These are phyloP conservation scores for Sarotherodon lohbergeri DNA, from an alignment of 2,113 vertebrate species.

Conservation along the genomic window DNA sequence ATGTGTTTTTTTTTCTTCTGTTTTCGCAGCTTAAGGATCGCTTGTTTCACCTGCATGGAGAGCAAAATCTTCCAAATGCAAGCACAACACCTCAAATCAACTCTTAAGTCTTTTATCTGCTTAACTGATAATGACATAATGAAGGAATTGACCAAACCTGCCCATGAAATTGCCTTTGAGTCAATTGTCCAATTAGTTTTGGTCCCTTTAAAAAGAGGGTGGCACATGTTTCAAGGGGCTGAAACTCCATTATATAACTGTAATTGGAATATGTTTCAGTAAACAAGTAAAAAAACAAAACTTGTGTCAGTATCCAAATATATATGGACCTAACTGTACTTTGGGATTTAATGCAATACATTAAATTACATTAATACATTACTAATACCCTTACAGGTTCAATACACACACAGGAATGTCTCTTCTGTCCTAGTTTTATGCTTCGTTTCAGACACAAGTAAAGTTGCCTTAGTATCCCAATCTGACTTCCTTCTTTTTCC, in stretches of 20 bases:
- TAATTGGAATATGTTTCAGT: not conserved
- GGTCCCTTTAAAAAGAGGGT: not conserved
- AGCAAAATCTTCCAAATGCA: not conserved
- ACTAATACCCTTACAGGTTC: not conserved
- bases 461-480: not conserved
- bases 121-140: not conserved
- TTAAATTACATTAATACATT: not conserved
- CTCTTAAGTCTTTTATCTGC: not conserved
- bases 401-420: not conserved
- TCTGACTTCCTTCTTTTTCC: not conserved
- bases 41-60: not conserved
- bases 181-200: not conserved
- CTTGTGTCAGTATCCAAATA: not conserved
- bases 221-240: not conserved
- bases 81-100: not conserved
- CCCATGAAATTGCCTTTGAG: not conserved
- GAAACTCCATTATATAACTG: not conserved
- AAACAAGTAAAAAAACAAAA: not conserved
- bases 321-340: not conserved
- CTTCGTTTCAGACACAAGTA: not conserved
- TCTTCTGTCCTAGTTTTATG: not conserved
- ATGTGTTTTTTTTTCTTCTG: accelerated
- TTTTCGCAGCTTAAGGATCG: not conserved
- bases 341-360: not conserved
- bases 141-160: not conserved